Percentiles rank a stretch among this genome's conserved stretches.
phyloP scores from a whole-genome alignment of 1,140 invertebrate species.

The Drosophila murphyi region DNA sequence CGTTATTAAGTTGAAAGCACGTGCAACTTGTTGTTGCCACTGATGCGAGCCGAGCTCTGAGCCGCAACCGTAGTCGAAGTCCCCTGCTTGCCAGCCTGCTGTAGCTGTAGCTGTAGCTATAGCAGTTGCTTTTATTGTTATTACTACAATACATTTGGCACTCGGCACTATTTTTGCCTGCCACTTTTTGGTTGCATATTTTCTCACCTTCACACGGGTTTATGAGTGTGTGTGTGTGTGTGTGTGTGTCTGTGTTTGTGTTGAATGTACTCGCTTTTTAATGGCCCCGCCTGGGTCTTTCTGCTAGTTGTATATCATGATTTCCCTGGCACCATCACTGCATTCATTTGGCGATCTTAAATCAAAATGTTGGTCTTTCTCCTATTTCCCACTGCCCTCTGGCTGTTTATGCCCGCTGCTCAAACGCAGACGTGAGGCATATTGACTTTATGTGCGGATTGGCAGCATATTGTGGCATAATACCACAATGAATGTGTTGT shows the following conservation, averaged over 20 bases:
- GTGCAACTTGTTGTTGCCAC: constrained; percentile 79
- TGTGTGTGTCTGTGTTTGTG: constrained; percentile 14
- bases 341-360: constrained; percentile 74
- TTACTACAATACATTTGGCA: constrained; percentile 82
- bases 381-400: constrained; percentile 13
- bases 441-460: neutral
- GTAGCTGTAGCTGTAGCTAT: neutral
- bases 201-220: constrained; percentile 62
- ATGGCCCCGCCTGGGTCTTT: constrained; percentile 45
- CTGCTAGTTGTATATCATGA: constrained; percentile 63
- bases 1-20: constrained; percentile 83
- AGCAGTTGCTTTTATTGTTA: constrained; percentile 80
- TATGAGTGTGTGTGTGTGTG: constrained; percentile 1
- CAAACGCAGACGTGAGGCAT: neutral
- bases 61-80: constrained; percentile 9
- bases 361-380: constrained; percentile 56
- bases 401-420: constrained; percentile 9
- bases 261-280: constrained; percentile 53
- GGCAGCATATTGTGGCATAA: neutral
- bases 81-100: constrained; percentile 44
- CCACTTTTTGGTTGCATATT: constrained; percentile 65
- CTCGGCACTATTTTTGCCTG: constrained; percentile 76
- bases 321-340: constrained; percentile 58
- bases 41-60: constrained; percentile 21
- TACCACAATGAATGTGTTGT: neutral